Percentiles rank a stretch among this genome's conserved stretches.
Evolutionary conservation across 2,888 invertebrate species (phyloP).

Genomic region (Mimumesa dahlbomi): DNA sequence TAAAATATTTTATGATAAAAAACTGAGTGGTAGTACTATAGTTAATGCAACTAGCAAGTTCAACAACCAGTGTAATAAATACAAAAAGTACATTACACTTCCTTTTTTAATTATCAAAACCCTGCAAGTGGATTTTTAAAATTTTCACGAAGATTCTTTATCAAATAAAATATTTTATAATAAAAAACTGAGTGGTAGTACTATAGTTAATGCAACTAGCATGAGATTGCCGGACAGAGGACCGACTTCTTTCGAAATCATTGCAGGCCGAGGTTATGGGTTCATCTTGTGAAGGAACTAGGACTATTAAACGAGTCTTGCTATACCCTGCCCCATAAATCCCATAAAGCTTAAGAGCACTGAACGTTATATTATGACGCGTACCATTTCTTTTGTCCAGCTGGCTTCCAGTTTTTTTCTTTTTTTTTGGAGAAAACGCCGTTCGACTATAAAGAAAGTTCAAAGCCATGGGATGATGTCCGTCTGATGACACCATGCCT

Average conservation of each 20-base stretch:
- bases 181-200: no score
- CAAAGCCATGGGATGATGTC: constrained; percentile 32
- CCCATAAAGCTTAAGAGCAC: constrained; percentile 36
- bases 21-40: no score
- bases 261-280: constrained; percentile 29
- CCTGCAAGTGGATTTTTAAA: no score
- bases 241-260: constrained; percentile 50
- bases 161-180: no score
- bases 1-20: no score
- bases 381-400: constrained; percentile 39
- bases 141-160: no score
- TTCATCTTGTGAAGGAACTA: constrained; percentile 52
- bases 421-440: constrained; percentile 36
- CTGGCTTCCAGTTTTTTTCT: constrained; percentile 8
- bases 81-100: no score
- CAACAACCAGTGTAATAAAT: no score
- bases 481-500: constrained; percentile 30
- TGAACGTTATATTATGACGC: constrained; percentile 33
- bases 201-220: no score
- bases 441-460: constrained; percentile 45
- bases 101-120: no score
- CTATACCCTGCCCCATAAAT: constrained; percentile 50
- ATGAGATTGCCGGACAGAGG: no score
- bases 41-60: no score
- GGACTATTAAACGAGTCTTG: constrained; percentile 67